Percentiles rank a stretch among this genome's conserved stretches.
phyloP scores from a whole-genome alignment of 2,888 invertebrate species.

The Drosophila tanythrix region DNA sequence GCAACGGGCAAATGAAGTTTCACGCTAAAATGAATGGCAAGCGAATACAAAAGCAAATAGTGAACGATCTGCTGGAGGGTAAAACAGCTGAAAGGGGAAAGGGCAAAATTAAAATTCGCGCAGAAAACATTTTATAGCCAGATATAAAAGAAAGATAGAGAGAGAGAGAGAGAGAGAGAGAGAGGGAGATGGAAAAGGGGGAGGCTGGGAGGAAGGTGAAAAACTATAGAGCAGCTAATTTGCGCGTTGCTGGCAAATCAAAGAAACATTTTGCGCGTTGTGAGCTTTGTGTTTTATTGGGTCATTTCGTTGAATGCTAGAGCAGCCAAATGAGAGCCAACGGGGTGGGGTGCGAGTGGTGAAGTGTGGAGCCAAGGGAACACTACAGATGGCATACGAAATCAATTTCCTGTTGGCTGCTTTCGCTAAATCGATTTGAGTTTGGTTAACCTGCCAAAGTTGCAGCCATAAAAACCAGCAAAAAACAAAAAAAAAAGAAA shows the following conservation, averaged over 20 bases:
- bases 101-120: constrained; percentile 67
- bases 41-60: constrained; percentile 62
- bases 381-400: constrained; percentile 62
- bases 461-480: constrained; percentile 56
- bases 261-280: constrained; percentile 67
- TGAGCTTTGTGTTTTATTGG: constrained; percentile 60
- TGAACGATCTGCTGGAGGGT: constrained; percentile 51
- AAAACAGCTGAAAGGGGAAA: constrained; percentile 17
- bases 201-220: neutral
- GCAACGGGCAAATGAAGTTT: constrained; percentile 61
- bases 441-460: constrained; percentile 80
- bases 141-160: constrained; percentile 54
- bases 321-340: neutral
- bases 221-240: constrained; percentile 71
- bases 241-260: constrained; percentile 69
- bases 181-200: neutral
- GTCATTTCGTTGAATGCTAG: constrained; percentile 44
- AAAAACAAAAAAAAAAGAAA: constrained; percentile 8
- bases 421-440: constrained; percentile 75
- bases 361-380: too few relatives aligned
- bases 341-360: neutral
- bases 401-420: constrained; percentile 68
- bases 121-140: constrained; percentile 68
- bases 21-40: constrained; percentile 75
- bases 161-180: neutral